A percentile compares a stretch with the other conserved stretches of the same genome.
phyloP scores from a whole-genome alignment of 2,888 invertebrate species.

The Tenthredo scrophulariae region DNA sequence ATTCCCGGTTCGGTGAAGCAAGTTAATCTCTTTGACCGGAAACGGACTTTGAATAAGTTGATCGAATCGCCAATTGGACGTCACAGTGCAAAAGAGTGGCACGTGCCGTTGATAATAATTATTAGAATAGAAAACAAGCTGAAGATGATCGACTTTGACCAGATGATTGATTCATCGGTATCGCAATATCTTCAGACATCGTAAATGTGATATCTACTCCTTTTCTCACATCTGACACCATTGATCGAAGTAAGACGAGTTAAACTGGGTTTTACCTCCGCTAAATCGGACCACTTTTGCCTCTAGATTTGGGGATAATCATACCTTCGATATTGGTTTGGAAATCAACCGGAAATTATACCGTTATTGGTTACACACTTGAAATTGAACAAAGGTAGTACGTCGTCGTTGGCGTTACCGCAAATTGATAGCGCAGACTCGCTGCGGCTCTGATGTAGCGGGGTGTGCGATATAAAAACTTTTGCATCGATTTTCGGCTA shows the following conservation, averaged over 20 bases:
- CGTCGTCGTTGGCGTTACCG: neutral
- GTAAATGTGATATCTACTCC: neutral
- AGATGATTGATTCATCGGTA: neutral
- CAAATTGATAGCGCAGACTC: neutral
- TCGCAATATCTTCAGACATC: neutral
- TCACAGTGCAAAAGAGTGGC: neutral
- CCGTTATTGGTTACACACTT: slow-evolving; percentile 31
- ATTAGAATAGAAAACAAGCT: neutral
- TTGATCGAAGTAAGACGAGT: neutral
- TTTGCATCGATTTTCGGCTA: neutral
- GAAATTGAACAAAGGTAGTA: neutral
- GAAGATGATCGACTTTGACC: neutral
- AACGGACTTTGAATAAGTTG: neutral
- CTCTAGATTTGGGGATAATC: neutral
- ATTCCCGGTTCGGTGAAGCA: slow-evolving; percentile 13
- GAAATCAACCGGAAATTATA: slow-evolving; percentile 42
- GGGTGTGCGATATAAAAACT: neutral
- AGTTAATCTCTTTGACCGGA: neutral
- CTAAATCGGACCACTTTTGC: neutral
- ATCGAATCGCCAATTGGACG: neutral
- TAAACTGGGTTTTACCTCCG: neutral
- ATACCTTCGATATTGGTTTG: neutral
- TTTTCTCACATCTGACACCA: neutral
- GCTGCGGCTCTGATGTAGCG: neutral
- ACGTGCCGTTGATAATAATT: neutral